Evolutionary conservation across 30 jellyfish, hydroid and myxozoan genomes (phyloP).

Genomic region (Pelagia noctiluca): DNA sequence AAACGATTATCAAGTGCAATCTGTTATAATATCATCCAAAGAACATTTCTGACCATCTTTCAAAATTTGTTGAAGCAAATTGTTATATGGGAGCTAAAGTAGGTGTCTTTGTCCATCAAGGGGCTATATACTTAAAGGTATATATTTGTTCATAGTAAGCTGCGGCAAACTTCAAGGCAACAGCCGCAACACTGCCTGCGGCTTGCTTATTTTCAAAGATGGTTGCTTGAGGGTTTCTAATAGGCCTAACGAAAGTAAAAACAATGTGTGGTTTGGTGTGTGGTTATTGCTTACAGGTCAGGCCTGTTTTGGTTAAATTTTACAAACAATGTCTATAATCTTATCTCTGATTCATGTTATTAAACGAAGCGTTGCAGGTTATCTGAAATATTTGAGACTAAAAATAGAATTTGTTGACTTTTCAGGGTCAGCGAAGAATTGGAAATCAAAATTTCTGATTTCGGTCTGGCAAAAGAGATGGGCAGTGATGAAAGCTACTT

Average conservation of each 20-base stretch:
- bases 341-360: background rate
- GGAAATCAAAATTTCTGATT: slow-evolving; percentile 73
- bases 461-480: slow-evolving; percentile 82
- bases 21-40: background rate
- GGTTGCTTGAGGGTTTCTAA: no score
- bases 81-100: background rate
- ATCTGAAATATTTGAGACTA: background rate
- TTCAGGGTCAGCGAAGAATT: slow-evolving; percentile 84
- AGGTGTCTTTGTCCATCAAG: background rate
- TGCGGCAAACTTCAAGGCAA: background rate
- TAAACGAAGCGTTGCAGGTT: background rate
- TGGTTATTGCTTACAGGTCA: no score
- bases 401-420: background rate
- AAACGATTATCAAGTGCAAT: background rate
- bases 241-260: no score
- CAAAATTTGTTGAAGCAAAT: no score
- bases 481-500: slow-evolving; percentile 63
- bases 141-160: background rate
- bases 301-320: no score
- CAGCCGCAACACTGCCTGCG: no score
- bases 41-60: background rate
- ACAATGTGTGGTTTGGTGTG: no score
- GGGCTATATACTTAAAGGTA: background rate
- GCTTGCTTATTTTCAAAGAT: no score
- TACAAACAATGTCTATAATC: background rate